Base-by-base conservation (phyloP, 2,797 vertebrate species). In the Sorex maritimensis region DNA sequence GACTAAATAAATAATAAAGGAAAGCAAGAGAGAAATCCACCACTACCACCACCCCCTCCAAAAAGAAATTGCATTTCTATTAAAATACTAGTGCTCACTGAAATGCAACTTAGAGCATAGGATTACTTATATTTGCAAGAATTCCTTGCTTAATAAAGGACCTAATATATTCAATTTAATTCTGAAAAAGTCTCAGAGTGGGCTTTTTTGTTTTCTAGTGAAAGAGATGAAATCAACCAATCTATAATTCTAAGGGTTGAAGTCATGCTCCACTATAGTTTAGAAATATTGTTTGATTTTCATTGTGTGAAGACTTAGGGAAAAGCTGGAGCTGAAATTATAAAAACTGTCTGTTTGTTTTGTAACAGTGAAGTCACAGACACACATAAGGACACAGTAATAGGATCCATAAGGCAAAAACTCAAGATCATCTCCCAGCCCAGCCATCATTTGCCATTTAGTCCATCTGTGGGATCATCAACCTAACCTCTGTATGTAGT, bases 111-210 rank as follows among this genome's bases (percentile, higher is more conserved):
- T 52, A 34, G 38, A 44, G 58, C 26, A 24, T 30, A 44, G 55
- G 46, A 52, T 93, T 81, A 55, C 84, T 92, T 91, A 79, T 30
- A 55, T 78, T 84, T 91, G 49, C 0, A 87, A 63, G 17, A 90
- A 94, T 91, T 67, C 21, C 55, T 72, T 49, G 81, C 15, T 65
- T 81, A 82, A 21, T 34, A 81, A 86, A 72, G 46, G 21, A 78
- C 46, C 81, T 81, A 28, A 12, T 75, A 19, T 58, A 82, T 6
- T 88, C 21, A 87, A 23, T 58, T 19, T 7, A 24, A 30, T 91
- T 23, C 24, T 91, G 52, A 90, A 88, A 86, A 79, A 63, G 19
- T 74, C 55, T 86, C 23, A 49, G 11, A 78, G 41, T 3, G 21
- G 21, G 19, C 4, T 65, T 58, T 81, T 83, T 82, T 82, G 30